Percentiles rank a stretch among this genome's conserved stretches.
Conservation (phyloP, 2,797 vertebrate genomes). For the Enteromius unitaeniatus region DNA sequence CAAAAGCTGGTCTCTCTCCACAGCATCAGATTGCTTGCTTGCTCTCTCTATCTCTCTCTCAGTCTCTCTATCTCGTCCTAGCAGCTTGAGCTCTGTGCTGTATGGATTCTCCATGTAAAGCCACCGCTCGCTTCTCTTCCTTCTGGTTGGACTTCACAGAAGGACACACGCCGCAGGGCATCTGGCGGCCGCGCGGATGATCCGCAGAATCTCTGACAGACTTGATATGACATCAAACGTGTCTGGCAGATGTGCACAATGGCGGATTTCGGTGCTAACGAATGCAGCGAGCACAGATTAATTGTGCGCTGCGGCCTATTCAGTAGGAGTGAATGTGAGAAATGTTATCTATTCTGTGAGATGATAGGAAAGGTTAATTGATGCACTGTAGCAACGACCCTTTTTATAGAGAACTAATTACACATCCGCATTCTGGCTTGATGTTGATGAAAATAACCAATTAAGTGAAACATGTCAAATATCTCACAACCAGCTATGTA, state of each 20-base stretch:
- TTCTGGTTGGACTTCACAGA: conserved; percentile 69
- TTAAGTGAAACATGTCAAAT: conserved; percentile 36
- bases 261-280: conserved; percentile 19
- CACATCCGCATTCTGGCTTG: neutral
- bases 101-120: conserved; percentile 58
- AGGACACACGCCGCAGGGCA: conserved; percentile 55
- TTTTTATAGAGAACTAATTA: conserved; percentile 49
- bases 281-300: conserved; percentile 32
- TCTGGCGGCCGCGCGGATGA: conserved; percentile 53
- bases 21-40: conserved; percentile 41
- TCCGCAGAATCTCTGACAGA: conserved; percentile 35
- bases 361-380: conserved; percentile 49
- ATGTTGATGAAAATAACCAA: conserved; percentile 45
- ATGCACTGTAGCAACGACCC: conserved; percentile 35
- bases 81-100: conserved; percentile 62
- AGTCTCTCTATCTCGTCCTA: conserved; percentile 34
- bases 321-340: conserved; percentile 39
- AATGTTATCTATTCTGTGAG: conserved; percentile 45
- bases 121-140: conserved; percentile 53
- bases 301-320: conserved; percentile 38
- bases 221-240: conserved; percentile 51
- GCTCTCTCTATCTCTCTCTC: conserved; percentile 37
- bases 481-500: conserved; percentile 11
- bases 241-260: conserved; percentile 41
- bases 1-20: conserved; percentile 52